A percentile compares a stretch with the other conserved stretches of the same genome.
Evolutionary conservation across 2,888 invertebrate species (phyloP).

Genomic region (Hypercompe scribonia): DNA sequence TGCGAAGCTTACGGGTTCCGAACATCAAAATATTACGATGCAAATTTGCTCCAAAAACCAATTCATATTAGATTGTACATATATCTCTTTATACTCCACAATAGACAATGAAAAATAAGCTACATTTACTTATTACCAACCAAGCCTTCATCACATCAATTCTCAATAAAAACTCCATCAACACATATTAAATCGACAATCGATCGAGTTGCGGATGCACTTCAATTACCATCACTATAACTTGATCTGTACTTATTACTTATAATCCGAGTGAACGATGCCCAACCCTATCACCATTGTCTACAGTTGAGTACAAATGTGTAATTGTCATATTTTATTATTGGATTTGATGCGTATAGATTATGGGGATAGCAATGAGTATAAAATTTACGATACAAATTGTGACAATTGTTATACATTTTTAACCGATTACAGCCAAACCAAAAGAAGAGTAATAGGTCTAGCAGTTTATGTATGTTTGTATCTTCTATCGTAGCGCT

Average conservation of each 20-base stretch:
- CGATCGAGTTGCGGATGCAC: constrained; percentile 29
- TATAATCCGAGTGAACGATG: constrained; percentile 62
- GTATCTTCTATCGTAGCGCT: too few species aligned
- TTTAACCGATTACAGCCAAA: background rate
- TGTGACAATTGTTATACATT: constrained; percentile 18
- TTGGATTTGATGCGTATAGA: constrained; percentile 69
- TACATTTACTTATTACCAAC: background rate
- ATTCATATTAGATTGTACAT: background rate
- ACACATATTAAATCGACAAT: constrained; percentile 22
- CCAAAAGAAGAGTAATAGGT: too few species aligned
- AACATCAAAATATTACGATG: background rate
- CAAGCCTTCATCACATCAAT: background rate
- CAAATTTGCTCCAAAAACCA: background rate
- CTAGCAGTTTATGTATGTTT: too few species aligned
- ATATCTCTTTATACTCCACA: background rate
- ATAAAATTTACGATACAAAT: constrained; percentile 39
- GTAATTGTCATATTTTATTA: constrained; percentile 75
- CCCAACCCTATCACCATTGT: constrained; percentile 75
- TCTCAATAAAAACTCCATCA: constrained; percentile 21
- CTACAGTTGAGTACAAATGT: constrained; percentile 72
- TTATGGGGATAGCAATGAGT: constrained; percentile 52
- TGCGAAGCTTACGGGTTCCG: too few species aligned
- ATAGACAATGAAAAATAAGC: background rate
- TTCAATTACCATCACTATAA: constrained; percentile 23
- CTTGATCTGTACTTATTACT: constrained; percentile 46